Percentiles rank a stretch among this genome's conserved stretches.
These are phyloP conservation scores for Piscicola geometra DNA, from an alignment of 2,888 invertebrate species.

Conservation along the genomic window DNA sequence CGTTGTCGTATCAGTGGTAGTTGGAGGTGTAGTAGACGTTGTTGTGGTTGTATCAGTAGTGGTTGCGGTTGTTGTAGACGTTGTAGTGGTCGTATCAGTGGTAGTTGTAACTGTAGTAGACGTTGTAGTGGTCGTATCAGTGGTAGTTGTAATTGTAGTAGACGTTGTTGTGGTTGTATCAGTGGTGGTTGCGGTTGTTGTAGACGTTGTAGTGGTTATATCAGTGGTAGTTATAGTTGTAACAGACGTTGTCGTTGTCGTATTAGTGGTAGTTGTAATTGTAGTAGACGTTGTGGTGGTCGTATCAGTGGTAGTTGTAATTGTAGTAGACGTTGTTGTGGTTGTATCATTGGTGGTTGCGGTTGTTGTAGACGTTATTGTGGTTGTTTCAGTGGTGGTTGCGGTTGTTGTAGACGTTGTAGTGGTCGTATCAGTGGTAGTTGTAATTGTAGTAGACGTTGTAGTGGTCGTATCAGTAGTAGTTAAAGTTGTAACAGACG, in stretches of 20 bases:
- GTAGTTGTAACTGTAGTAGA: neutral
- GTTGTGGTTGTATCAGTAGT: neutral
- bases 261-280: neutral
- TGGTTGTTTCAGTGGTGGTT: too few relatives aligned
- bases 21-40: neutral
- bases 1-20: neutral
- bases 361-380: constrained; percentile 2
- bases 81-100: neutral
- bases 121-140: neutral
- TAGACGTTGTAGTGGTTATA: neutral
- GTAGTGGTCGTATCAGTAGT: neutral
- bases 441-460: neutral
- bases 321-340: too few relatives aligned
- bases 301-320: too few relatives aligned
- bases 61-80: neutral
- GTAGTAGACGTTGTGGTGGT: too few relatives aligned
- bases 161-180: neutral
- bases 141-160: neutral
- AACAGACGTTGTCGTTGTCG: neutral
- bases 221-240: neutral
- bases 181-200: neutral
- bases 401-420: neutral
- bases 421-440: neutral
- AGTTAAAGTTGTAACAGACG: neutral
- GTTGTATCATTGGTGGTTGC: neutral